These are phyloP conservation scores for Clamator glandarius DNA, from an alignment of 2,797 vertebrate species.

Conservation along the genomic window DNA sequence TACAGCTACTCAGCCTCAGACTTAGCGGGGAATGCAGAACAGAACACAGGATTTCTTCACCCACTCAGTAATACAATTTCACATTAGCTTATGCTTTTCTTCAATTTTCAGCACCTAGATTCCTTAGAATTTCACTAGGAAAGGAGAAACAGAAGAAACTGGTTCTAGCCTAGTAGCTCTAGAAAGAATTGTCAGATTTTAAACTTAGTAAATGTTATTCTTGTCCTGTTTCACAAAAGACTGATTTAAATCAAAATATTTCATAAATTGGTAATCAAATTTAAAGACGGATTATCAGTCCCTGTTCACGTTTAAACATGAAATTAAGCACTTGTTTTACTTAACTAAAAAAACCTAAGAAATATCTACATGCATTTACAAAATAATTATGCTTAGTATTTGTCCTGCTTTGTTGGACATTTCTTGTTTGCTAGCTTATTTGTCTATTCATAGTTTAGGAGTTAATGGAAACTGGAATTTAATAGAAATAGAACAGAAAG, in stretches of 20 bases:
- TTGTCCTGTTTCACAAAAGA: neutral
- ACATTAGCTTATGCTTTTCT: neutral
- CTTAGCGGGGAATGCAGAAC: neutral
- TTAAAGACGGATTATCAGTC: neutral
- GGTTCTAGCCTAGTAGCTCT: neutral
- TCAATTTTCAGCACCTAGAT: neutral
- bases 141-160: neutral
- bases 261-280: neutral
- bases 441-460: neutral
- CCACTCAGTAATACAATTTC: neutral
- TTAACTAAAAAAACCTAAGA: neutral
- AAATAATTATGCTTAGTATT: neutral
- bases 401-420: neutral
- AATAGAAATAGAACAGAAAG: neutral
- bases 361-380: rapidly evolving
- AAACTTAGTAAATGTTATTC: neutral
- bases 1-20: neutral
- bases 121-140: neutral
- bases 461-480: neutral
- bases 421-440: neutral
- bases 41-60: neutral
- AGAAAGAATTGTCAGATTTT: neutral
- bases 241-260: neutral
- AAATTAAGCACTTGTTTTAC: neutral
- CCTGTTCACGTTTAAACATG: neutral